Evolutionary conservation across 2,888 invertebrate species (phyloP).

Genomic region (Ichneumon xanthorius): DNA sequence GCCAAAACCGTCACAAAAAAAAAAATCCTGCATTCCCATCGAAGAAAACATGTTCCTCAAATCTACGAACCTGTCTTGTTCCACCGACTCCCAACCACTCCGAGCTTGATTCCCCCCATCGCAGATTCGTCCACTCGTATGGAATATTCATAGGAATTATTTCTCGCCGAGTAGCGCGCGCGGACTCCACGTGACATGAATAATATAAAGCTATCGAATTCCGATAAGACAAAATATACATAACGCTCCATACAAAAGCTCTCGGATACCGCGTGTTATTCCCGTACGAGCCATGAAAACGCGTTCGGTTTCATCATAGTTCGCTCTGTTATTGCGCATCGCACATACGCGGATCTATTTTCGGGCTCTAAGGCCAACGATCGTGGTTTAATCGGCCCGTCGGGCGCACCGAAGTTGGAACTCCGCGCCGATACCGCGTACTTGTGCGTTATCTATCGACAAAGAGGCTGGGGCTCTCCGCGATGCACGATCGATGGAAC

Average conservation of each 20-base stretch:
- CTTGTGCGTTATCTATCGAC: conserved; percentile 3
- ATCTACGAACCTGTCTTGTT: too few species aligned
- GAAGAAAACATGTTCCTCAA: too few species aligned
- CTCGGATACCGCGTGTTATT: background rate
- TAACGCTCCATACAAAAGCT: background rate
- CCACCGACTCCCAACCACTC: too few species aligned
- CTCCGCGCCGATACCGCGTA: background rate
- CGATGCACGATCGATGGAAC: conserved; percentile 47
- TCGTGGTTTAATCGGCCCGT: conserved; percentile 55
- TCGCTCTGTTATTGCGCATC: background rate
- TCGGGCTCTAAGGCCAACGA: conserved; percentile 50
- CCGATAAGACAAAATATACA: conserved; percentile 8
- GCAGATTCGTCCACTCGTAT: conserved; percentile 14
- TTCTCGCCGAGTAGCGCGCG: background rate
- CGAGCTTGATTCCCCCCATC: conserved; percentile 12
- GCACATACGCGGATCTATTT: conserved; percentile 52
- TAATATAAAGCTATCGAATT: conserved; percentile 59
- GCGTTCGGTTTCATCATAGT: conserved; percentile 21
- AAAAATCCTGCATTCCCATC: too few species aligned
- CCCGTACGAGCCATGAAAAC: background rate
- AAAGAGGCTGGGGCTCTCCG: conserved; percentile 13
- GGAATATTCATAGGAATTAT: conserved; percentile 52
- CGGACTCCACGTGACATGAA: conserved; percentile 51
- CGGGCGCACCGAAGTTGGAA: background rate
- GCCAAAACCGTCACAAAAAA: too few species aligned